Percentiles rank a stretch among this genome's conserved stretches.
These are phyloP conservation scores for Euwallacea fornicatus DNA, from an alignment of 1,140 invertebrate genomes.

Conservation along the genomic window DNA sequence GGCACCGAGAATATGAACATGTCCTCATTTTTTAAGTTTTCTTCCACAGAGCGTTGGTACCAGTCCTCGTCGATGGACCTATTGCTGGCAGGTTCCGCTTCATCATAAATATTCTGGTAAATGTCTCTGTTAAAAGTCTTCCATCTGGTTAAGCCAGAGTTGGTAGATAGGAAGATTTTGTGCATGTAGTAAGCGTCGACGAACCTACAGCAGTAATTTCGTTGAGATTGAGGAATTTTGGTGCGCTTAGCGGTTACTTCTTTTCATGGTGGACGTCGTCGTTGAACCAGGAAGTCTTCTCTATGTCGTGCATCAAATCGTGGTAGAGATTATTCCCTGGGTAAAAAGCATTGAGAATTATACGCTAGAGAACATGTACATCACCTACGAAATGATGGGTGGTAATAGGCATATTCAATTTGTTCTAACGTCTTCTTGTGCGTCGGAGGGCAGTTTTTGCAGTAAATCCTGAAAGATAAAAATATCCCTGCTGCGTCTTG, in stretches of 20 bases:
- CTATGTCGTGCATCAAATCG: conserved; percentile 33
- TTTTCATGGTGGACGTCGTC: conserved; percentile 22
- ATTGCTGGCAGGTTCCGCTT: conserved; percentile 56
- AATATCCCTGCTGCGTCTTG: background rate
- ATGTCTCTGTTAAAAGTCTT: conserved; percentile 55
- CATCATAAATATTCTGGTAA: conserved; percentile 36
- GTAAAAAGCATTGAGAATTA: background rate
- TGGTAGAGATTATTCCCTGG: conserved; percentile 29
- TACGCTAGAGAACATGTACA: background rate
- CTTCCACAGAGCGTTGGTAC: conserved; percentile 90
- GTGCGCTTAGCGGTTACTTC: background rate
- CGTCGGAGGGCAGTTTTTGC: conserved; percentile 37
- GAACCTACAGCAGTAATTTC: conserved; percentile 32
- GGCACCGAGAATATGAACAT: conserved; percentile 87
- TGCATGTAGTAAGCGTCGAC: conserved; percentile 38
- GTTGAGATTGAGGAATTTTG: background rate
- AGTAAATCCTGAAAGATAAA: conserved; percentile 44
- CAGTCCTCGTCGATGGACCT: conserved; percentile 87
- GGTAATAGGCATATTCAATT: conserved; percentile 31
- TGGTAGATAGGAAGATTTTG: conserved; percentile 76
- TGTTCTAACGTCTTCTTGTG: conserved; percentile 16
- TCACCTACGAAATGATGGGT: conserved; percentile 27
- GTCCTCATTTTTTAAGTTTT: conserved; percentile 74
- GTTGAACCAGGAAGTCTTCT: conserved; percentile 44
- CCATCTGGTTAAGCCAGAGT: conserved; percentile 84